Base-by-base conservation (phyloP, 1,140 invertebrate species). In the Diachasmimorpha longicaudata region DNA sequence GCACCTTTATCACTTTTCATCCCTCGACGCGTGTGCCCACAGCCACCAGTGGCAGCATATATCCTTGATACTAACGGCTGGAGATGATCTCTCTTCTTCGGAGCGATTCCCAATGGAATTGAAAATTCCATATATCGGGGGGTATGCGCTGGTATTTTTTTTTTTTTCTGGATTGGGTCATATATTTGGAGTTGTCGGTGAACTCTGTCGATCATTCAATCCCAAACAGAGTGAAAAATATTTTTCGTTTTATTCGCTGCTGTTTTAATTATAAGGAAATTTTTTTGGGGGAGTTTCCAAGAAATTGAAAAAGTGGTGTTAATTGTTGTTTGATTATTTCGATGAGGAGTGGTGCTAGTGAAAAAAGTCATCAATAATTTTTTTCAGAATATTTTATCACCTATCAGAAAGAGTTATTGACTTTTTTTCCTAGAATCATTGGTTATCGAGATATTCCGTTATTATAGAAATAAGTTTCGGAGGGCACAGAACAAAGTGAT, bases 1-100 rank as follows among this genome's bases (percentile, higher is more conserved):
- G 16, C 66, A 73, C 72, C 48, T 79, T 75, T 79, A 79, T 79
- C 78, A 77, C 78, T 79, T 77, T 79, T 79, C 73, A 77, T 79
- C 78, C 78, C 75, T 75, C 42, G 58, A 63, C 58, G 58, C 58
- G 58, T 63, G 9, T 23, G 58, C 19, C 48, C 19, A 31, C 31
- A 31, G 31, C 31, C 31, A 13, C 58, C 21, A 23, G 58, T 63
- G 8, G 52, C 52, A 58, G n/a, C 21, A 9, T 63, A 25, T 23
- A 63, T 63, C 14, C 58, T 6, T 6, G 39, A 1, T 52, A 52
- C 48, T 52, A 52, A 52, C 48, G 48, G 48, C 48, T 52, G 23
- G 21, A 25, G 58, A 63, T 63, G 21, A 63, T 63, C 58, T 63
- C 58, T 63, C 23, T 9, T 58, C 19, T n/a, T 25, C 19, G 58